A percentile compares a stretch with the other conserved stretches of the same genome.
These are phyloP conservation scores for Tipula confusa DNA, from an alignment of 2,888 invertebrate genomes.

Conservation along the genomic window DNA sequence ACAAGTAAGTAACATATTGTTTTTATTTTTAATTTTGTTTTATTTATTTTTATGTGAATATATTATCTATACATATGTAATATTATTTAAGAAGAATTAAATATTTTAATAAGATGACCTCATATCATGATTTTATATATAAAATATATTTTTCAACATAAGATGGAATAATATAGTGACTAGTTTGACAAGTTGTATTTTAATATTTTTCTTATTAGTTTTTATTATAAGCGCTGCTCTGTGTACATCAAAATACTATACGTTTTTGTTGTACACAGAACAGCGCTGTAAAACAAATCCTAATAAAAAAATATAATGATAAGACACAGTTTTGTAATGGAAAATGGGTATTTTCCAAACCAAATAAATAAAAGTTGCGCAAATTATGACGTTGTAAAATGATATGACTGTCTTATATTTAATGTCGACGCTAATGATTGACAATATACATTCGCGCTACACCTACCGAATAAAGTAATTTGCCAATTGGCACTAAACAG, in stretches of 20 bases:
- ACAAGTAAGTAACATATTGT: slow-evolving; percentile 35
- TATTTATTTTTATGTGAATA: background rate
- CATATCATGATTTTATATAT: background rate
- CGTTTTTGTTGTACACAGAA: too few relatives aligned
- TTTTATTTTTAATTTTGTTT: slow-evolving; percentile 5
- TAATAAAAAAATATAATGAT: background rate
- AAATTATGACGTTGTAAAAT: background rate
- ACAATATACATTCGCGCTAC: background rate
- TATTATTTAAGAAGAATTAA: background rate
- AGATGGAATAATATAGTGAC: background rate
- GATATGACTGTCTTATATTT: background rate
- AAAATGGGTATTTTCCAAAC: slow-evolving; percentile 8
- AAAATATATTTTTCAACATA: background rate
- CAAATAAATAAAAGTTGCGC: background rate
- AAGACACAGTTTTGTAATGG: background rate
- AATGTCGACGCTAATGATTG: background rate
- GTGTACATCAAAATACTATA: background rate
- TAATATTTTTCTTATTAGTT: background rate
- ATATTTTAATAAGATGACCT: slow-evolving; percentile 5
- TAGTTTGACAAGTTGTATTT: background rate
- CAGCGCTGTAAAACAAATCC: too few relatives aligned
- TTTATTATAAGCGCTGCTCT: background rate
- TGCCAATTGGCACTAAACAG: background rate
- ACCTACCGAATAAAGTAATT: background rate
- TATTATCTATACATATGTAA: too few relatives aligned